Evolutionary conservation across 2,113 vertebrate species (phyloP).

Genomic region (Oplegnathus fasciatus): DNA sequence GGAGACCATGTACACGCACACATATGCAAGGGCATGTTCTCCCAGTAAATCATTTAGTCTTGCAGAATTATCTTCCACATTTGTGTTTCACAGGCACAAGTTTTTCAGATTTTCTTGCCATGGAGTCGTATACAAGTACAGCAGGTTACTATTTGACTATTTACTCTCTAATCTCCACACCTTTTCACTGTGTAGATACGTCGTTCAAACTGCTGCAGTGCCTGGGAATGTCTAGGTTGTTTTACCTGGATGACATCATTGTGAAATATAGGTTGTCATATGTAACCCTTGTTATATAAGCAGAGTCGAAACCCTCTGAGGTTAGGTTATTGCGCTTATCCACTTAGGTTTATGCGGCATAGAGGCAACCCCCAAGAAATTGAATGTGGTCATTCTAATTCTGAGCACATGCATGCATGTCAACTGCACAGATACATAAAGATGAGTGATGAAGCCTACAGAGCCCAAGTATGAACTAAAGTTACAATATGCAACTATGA

Average conservation of each 20-base stretch:
- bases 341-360: not conserved
- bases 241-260: too few relatives aligned
- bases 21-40: not conserved
- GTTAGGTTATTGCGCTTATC: not conserved
- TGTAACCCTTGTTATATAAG: not conserved
- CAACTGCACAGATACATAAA: slow-evolving; percentile 7
- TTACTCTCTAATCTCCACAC: too few relatives aligned
- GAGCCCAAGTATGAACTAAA: not conserved
- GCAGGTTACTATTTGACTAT: too few relatives aligned
- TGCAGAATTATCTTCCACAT: not conserved
- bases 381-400: slow-evolving; percentile 4
- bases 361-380: not conserved
- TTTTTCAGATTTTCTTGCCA: too few relatives aligned
- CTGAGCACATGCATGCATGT: slow-evolving; percentile 20
- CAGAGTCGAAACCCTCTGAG: not conserved
- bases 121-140: too few relatives aligned
- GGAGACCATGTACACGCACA: not conserved
- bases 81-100: too few relatives aligned
- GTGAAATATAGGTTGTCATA: not conserved
- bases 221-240: too few relatives aligned
- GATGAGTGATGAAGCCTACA: slow-evolving; percentile 9
- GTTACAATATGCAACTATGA: not conserved
- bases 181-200: too few relatives aligned
- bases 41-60: not conserved
- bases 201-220: too few relatives aligned